Evolutionary conservation across 2,888 invertebrate species (phyloP), one percentile per base, ranked within the genome.

Genomic region (Caradrina clavipalpis): DNA sequence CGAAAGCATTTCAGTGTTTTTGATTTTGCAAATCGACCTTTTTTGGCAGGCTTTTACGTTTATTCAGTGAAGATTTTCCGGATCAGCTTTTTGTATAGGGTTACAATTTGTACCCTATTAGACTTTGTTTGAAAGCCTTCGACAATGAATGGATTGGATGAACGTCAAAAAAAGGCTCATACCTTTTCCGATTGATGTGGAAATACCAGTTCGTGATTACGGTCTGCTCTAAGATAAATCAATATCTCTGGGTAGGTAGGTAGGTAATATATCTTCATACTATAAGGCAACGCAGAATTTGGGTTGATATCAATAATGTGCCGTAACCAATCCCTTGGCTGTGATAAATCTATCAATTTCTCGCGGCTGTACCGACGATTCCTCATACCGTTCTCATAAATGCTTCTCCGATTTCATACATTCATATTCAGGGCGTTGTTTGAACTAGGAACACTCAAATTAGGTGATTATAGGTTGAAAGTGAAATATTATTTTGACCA

Each of bases 301-400:
- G 45, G 70, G 62, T 67, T 63, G 47, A 60, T 76, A 76, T 80
- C 80, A 82, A 80, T 82, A 82, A 83, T 70, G 58, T 66, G 56
- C 72, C 67, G 64, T 76, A 80, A 76, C 76, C 72, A 82, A 80
- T 72, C 64, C 69, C 76, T 62, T 51, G 72, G 55, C 67, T 63
- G 69, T 80, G 69, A 82, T 83, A 78, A 80, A 80, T 80, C 80
- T 80, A 72, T 82, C 80, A 82, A 80, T 73, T 80, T 80, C 76
- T 73, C 72, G 69, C 65, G 65, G 76, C 64, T 80, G 50, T 67
- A 63, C 72, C 50, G 54, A 65, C 76, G 59, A 72, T 69, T 69
- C 62, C 58, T 82, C 72, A 72, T 58, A 63, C 63, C 59, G 26
- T 53, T 56, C 53, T 67, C 56, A 49, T 74, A 60, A 69, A 65